These are phyloP conservation scores for Halichoeres trimaculatus DNA, from an alignment of 2,113 vertebrate genomes.

Conservation along the genomic window DNA sequence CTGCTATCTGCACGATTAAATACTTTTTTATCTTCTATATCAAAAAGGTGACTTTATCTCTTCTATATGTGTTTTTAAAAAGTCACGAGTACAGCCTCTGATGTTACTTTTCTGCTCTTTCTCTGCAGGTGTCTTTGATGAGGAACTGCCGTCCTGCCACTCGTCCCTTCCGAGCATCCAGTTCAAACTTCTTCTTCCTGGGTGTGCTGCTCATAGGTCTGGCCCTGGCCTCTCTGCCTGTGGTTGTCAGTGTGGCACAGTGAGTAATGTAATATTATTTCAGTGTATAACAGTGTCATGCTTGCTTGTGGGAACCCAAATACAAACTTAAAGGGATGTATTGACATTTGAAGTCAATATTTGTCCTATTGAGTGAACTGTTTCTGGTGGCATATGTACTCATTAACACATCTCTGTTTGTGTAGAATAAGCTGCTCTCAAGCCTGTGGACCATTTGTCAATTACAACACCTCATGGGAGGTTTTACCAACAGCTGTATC, in stretches of 20 bases:
- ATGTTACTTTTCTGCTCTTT: background rate
- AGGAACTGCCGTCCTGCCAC: constrained; percentile 89
- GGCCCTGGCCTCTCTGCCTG: constrained; percentile 87
- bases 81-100: background rate
- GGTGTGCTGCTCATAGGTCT: constrained; percentile 92
- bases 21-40: constrained; percentile 95
- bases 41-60: constrained; percentile 88
- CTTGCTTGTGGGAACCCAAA: background rate
- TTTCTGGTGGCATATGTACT: background rate
- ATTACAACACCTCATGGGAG: constrained; percentile 88
- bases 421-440: constrained; percentile 89
- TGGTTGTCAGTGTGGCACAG: constrained; percentile 88
- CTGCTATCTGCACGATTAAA: constrained; percentile 92
- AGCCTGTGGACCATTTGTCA: constrained; percentile 92
- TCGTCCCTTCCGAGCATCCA: constrained; percentile 90
- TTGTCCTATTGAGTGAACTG: background rate
- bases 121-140: constrained; percentile 86
- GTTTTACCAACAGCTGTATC: constrained; percentile 80
- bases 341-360: background rate
- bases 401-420: background rate
- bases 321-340: background rate
- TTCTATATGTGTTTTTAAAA: background rate
- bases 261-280: constrained; percentile 73
- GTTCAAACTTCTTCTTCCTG: constrained; percentile 95
- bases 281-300: background rate